Percentiles rank a stretch among this genome's conserved stretches.
Conservation (phyloP, 2,888 invertebrate genomes). For the Hirtodrosophila duncani region DNA sequence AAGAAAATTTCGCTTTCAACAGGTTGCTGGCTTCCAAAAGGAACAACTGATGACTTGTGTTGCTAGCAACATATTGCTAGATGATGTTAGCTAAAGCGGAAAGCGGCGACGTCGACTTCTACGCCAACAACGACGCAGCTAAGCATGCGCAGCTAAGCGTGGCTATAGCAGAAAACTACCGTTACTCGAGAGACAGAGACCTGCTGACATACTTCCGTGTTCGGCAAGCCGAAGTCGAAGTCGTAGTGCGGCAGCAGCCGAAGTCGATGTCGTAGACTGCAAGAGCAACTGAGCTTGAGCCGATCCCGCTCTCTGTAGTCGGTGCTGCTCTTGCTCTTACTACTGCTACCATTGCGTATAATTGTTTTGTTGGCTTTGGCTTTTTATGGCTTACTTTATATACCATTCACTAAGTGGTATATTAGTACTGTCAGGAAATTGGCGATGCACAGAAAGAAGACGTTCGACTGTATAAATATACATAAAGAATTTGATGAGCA, state of each 20-base stretch:
- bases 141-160: conserved; percentile 69
- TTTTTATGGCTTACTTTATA: too few relatives aligned
- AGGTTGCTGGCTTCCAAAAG: conserved; percentile 67
- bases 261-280: too few relatives aligned
- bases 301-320: too few relatives aligned
- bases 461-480: too few relatives aligned
- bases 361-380: too few relatives aligned
- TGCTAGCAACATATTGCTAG: conserved; percentile 41
- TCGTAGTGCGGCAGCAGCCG: conserved; percentile 3
- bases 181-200: conserved; percentile 78
- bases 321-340: too few relatives aligned
- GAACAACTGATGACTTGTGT: conserved; percentile 44
- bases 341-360: too few relatives aligned
- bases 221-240: conserved; percentile 51
- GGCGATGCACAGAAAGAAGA: too few relatives aligned
- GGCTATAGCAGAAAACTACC: conserved; percentile 72
- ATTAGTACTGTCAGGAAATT: too few relatives aligned
- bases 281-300: too few relatives aligned
- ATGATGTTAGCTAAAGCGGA: conserved; percentile 44
- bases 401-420: too few relatives aligned
- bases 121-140: conserved; percentile 30
- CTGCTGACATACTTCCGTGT: conserved; percentile 79
- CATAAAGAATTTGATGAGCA: too few relatives aligned
- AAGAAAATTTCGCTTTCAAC: conserved; percentile 78
- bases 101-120: conserved; percentile 27